Base-by-base conservation (phyloP, 2,888 invertebrate species). In the Cataglyphis albicans region DNA sequence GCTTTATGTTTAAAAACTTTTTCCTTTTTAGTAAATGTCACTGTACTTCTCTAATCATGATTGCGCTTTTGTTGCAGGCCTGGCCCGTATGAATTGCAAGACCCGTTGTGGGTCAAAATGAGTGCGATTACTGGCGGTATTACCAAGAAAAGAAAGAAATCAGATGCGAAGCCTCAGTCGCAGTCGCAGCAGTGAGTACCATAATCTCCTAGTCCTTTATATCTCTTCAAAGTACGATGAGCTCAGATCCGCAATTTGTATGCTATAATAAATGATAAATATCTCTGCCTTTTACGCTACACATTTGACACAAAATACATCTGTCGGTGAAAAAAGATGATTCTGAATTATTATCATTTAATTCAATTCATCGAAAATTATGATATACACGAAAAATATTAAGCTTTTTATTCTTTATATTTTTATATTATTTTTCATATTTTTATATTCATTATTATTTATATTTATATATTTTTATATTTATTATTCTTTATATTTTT, bases 31-130 rank as follows among this genome's bases (percentile, higher is more conserved):
- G 29, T 21, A 44, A 18, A 18, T 55, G 12, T 25, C 25, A 7
- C n/a, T 21, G 32, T 29, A 63, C 41, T 48, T 48, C n/a, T 61
- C 18, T 61, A 15, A 73, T 52, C 59, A 12, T 44, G 67, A 67
- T 44, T 44, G 29, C 48, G n/a, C 63, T 70, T 81, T 32, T 90
- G 87, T 97, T 97, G 91, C 96, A 98, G 98, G 97, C 97, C 97
- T 96, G 97, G 97, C 96, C 97, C 98, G 96, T 97, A 97, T 97
- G 98, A 98, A 96, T 96, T 97, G 96, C 97, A 97, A 96, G 97
- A 97, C 96, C 97, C 97, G 95, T 96, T 96, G 96, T 97, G 97
- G 97, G 96, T 96, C 97, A 97, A 97, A 97, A 97, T 97, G 97
- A 97, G 97, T 96, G 96, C 96, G 96, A 96, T 96, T 95, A 95